phyloP scores from a whole-genome alignment of 2,797 vertebrate genomes.

The Choloepus didactylus region DNA sequence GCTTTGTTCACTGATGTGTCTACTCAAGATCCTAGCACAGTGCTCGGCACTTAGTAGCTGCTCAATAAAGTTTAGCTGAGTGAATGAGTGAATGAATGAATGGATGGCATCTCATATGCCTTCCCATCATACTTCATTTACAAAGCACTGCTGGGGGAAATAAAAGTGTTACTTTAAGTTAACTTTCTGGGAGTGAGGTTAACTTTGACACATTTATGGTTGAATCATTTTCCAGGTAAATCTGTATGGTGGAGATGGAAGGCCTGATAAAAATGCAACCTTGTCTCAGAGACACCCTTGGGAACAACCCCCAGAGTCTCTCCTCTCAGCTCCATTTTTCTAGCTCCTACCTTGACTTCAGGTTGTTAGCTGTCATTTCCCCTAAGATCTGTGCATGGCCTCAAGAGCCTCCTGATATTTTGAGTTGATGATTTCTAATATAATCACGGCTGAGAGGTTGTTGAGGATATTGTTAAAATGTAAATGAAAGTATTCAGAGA shows the following conservation, averaged over 20 bases:
- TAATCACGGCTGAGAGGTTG: not conserved
- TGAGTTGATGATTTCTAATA: not conserved
- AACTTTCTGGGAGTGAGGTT: not conserved
- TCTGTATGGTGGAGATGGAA: not conserved
- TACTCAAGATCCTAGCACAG: not conserved
- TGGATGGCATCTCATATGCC: not conserved
- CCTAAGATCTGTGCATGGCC: not conserved
- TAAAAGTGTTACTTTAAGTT: not conserved
- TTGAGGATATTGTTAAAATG: not conserved
- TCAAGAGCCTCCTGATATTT: no score
- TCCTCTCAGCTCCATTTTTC: rapidly evolving
- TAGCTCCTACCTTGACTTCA: not conserved
- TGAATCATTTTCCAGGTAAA: not conserved
- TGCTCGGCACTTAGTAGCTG: not conserved
- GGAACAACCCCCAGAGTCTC: not conserved
- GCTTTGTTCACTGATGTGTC: not conserved
- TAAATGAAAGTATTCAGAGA: not conserved
- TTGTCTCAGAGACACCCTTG: not conserved
- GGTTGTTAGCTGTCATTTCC: not conserved
- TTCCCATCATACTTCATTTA: not conserved
- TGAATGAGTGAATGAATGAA: not conserved
- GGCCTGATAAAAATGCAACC: not conserved
- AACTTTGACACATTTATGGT: not conserved
- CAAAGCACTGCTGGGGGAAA: not conserved
- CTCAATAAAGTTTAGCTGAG: not conserved